Evolutionary conservation across 2,797 vertebrate species (phyloP).

Genomic region (Rhinophrynus dorsalis): DNA sequence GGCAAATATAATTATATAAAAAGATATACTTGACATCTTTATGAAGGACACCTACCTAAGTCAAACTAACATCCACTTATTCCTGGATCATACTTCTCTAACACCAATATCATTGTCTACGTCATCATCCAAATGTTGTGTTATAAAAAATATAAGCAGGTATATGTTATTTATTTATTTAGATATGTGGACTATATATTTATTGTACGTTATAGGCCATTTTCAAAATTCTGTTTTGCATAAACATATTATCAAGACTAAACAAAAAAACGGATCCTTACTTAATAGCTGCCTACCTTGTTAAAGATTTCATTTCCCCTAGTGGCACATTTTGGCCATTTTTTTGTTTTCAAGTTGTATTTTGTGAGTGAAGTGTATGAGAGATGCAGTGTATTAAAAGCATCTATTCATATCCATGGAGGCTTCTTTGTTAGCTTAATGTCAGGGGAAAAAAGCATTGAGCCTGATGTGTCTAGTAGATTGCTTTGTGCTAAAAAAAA

Average conservation of each 20-base stretch:
- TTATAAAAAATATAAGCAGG: too few relatives aligned
- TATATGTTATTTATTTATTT: too few relatives aligned
- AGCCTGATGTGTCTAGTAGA: conserved; percentile 41
- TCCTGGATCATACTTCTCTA: too few relatives aligned
- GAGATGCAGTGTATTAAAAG: conserved; percentile 29
- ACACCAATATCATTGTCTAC: too few relatives aligned
- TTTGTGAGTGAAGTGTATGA: conserved; percentile 11
- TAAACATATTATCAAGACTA: neutral
- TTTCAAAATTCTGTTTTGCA: conserved; percentile 14
- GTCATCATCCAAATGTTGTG: too few relatives aligned
- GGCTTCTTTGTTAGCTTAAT: conserved; percentile 37
- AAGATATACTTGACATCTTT: too few relatives aligned
- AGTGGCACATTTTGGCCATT: neutral
- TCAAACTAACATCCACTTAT: too few relatives aligned
- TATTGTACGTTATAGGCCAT: too few relatives aligned
- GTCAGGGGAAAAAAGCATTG: conserved; percentile 28
- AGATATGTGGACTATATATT: too few relatives aligned
- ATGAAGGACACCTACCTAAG: too few relatives aligned
- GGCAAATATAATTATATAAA: too few relatives aligned
- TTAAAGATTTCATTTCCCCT: conserved; percentile 3
- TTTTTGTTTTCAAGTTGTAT: conserved; percentile 33
- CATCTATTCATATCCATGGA: conserved; percentile 5
- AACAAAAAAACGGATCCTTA: neutral
- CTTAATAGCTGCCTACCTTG: neutral
- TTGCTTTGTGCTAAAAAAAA: conserved; percentile 49